A percentile compares a stretch with the other conserved stretches of the same genome.
These are phyloP conservation scores for Dugesia japonica DNA, from an alignment of 2,888 invertebrate genomes.

Conservation along the genomic window DNA sequence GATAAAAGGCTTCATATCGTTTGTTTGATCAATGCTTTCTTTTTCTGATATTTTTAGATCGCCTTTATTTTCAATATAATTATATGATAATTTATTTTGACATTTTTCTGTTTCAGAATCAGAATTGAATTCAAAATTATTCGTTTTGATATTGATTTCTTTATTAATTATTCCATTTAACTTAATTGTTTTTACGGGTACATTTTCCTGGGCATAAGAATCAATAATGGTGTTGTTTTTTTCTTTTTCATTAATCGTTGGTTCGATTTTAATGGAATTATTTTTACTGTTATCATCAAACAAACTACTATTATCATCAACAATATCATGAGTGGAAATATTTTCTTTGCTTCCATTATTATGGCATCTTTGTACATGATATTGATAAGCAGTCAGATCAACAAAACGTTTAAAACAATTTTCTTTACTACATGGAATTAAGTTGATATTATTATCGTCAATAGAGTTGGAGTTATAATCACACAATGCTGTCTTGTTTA, in stretches of 20 bases:
- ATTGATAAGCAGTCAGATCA: constrained; percentile 17
- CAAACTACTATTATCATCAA: neutral
- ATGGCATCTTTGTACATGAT: constrained; percentile 20
- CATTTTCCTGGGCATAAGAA: too few relatives aligned
- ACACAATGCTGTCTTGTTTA: neutral
- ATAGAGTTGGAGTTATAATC: constrained; percentile 3
- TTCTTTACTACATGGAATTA: neutral
- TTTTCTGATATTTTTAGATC: neutral
- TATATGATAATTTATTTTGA: neutral
- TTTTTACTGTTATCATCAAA: neutral
- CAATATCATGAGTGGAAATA: neutral
- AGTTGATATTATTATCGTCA: constrained; percentile 3
- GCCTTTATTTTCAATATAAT: neutral
- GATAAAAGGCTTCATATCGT: neutral
- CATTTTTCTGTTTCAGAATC: neutral
- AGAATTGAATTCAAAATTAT: neutral
- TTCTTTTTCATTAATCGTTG: neutral
- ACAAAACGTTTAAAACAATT: constrained; percentile 27
- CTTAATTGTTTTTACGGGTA: too few relatives aligned
- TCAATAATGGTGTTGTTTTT: neutral
- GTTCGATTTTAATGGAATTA: neutral
- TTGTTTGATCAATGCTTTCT: neutral
- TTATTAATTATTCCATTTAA: neutral
- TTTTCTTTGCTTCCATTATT: neutral
- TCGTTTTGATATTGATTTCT: neutral